A percentile compares a stretch with the other conserved stretches of the same genome.
Evolutionary conservation across 2,797 vertebrate species (phyloP).

Genomic region (Chanos chanos): DNA sequence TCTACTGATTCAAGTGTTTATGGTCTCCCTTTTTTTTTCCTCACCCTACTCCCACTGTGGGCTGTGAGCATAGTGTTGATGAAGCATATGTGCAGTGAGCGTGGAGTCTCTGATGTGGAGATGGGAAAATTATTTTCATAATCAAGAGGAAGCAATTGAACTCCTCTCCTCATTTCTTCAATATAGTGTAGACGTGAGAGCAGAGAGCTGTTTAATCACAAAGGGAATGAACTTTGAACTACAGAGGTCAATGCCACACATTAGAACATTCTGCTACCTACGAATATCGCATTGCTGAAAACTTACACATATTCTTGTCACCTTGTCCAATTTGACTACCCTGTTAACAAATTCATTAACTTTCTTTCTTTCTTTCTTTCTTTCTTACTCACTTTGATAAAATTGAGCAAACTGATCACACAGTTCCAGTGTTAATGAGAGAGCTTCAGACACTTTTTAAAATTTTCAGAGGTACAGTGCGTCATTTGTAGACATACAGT

Average conservation of each 20-base stretch:
- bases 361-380: constrained; percentile 4
- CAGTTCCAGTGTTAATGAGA: too few species aligned
- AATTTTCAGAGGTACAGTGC: not conserved
- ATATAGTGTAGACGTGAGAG: constrained; percentile 30
- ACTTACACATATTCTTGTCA: constrained; percentile 12
- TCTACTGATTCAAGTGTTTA: constrained; percentile 36
- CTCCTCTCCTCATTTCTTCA: constrained; percentile 28
- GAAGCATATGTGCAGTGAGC: constrained; percentile 27
- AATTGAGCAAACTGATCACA: not conserved
- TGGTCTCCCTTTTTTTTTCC: constrained; percentile 27
- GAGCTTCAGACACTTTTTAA: too few species aligned
- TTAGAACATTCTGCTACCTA: constrained; percentile 5
- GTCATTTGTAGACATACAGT: not conserved
- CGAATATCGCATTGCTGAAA: constrained; percentile 15
- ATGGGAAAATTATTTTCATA: constrained; percentile 45
- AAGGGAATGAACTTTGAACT: constrained; percentile 38
- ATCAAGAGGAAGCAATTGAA: constrained; percentile 40
- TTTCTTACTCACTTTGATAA: not conserved
- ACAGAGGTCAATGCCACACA: constrained; percentile 1
- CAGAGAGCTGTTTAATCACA: constrained; percentile 38
- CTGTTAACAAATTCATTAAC: constrained; percentile 10
- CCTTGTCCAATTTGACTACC: constrained; percentile 18
- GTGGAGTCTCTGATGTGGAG: constrained; percentile 39
- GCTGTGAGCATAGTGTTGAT: constrained; percentile 39
- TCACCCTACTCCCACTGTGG: constrained; percentile 2